Evolutionary conservation across 2,113 vertebrate genomes (phyloP).

Genomic region (Sterrhoptilus dennistouni): DNA sequence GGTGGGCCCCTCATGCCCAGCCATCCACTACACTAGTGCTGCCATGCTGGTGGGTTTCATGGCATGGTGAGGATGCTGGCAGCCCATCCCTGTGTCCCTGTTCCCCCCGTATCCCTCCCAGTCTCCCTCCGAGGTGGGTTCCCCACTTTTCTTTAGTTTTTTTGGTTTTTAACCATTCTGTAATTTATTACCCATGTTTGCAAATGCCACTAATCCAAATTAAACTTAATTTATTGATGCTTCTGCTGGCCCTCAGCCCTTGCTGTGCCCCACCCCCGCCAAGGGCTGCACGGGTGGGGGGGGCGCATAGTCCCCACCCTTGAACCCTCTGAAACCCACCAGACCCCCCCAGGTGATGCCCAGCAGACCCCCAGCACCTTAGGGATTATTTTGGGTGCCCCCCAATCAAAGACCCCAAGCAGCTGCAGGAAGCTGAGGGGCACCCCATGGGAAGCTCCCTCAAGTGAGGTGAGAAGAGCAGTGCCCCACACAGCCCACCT

Average conservation of each 20-base stretch:
- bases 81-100: background rate
- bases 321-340: background rate
- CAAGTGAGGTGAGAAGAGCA: background rate
- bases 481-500: background rate
- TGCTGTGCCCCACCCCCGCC: background rate
- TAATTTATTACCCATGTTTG: conserved; percentile 77
- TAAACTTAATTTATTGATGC: conserved; percentile 81
- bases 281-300: background rate
- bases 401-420: background rate
- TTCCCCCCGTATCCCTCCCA: background rate
- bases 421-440: background rate
- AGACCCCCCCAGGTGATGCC: background rate
- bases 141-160: background rate
- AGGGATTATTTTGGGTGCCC: background rate
- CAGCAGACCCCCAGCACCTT: background rate
- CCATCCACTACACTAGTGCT: background rate
- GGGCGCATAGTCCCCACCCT: too few relatives aligned
- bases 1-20: background rate
- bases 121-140: background rate
- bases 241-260: background rate
- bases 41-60: background rate
- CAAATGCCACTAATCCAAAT: conserved; percentile 75
- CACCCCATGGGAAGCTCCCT: background rate
- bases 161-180: conserved; percentile 50
- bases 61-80: background rate